These are phyloP conservation scores for Dicyrtoma fusca DNA, from an alignment of 2,888 invertebrate genomes.

Conservation along the genomic window DNA sequence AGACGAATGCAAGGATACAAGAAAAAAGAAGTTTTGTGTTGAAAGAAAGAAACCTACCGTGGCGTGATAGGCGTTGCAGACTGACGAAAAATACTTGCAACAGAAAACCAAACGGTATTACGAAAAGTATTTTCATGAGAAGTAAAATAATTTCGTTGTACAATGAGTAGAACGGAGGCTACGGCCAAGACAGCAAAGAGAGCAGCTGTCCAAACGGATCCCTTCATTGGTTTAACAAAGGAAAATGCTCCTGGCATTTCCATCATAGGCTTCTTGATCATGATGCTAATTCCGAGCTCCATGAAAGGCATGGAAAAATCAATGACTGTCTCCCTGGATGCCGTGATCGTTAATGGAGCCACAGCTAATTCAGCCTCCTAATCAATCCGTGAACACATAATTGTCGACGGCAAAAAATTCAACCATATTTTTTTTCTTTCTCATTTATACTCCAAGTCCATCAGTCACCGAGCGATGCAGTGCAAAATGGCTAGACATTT, in stretches of 20 bases:
- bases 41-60: slow-evolving; percentile 48
- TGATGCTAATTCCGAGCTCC: slow-evolving; percentile 88
- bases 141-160: slow-evolving; percentile 50
- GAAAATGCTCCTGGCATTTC: slow-evolving; percentile 75
- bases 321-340: slow-evolving; percentile 87
- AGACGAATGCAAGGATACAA: no score
- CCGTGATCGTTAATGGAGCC: slow-evolving; percentile 87
- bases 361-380: slow-evolving; percentile 87
- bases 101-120: slow-evolving; percentile 56
- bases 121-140: slow-evolving; percentile 44
- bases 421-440: no score
- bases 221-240: slow-evolving; percentile 65
- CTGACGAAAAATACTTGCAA: slow-evolving; percentile 56
- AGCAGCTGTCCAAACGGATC: slow-evolving; percentile 52
- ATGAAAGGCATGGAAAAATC: slow-evolving; percentile 99
- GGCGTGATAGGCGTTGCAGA: slow-evolving; percentile 52
- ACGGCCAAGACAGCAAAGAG: slow-evolving; percentile 53
- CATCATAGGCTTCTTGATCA: slow-evolving; percentile 71
- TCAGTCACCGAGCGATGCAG: no score
- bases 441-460: no score
- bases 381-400: slow-evolving; percentile 43
- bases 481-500: no score
- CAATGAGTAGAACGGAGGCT: slow-evolving; percentile 53
- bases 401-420: no score
- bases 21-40: no score